Evolutionary conservation across 2,113 vertebrate species (phyloP), one percentile per base, ranked within the genome.

Genomic region (Fulica atra): DNA sequence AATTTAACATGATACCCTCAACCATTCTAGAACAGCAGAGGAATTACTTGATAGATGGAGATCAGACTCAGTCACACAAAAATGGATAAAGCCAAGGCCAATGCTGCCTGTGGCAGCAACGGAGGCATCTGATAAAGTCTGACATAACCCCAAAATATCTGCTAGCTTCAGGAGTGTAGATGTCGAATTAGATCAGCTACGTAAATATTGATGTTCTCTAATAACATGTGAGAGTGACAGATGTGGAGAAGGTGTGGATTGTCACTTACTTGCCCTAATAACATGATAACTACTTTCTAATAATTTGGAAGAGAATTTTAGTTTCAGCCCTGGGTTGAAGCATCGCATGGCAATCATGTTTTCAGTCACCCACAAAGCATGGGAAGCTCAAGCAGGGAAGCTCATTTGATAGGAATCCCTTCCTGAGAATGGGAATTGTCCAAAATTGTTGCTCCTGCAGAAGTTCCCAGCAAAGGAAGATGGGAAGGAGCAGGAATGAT

Each of bases 71-170:
- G 61, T 38, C 70, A 79, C 60, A 57, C 59, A 73, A 42, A 92
- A 94, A 69, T 42, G 63, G 83, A 85, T 87, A 48, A 93, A 96
- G 44, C 81, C 59, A 88, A 91, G 57, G 85, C 70, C 59, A 57
- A 42, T 64, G 71, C 51, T 36, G 81, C 46, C 70, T 77, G 82
- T 66, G 77, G 63, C 88, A 95, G 86, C 63, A 88, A 25, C 2
- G 1, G 38, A 38, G 89, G 56, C 8, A 7, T 86, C 69, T 89
- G 68, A 74, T 84, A 65, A 91, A 82, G 21, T 66, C 74, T 88
- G 91, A 96, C 70, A 63, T 88, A 54, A 74, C 68, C 89, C 65
- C 44, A 60, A 53, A 95, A 86, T 93, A 89, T 57, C 54, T 94
- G 50, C 68, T 87, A 18, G 65, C 42, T 92, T 89, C 16, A 57